Conservation (phyloP, 2,797 vertebrate species). For the Hirundo rustica region DNA sequence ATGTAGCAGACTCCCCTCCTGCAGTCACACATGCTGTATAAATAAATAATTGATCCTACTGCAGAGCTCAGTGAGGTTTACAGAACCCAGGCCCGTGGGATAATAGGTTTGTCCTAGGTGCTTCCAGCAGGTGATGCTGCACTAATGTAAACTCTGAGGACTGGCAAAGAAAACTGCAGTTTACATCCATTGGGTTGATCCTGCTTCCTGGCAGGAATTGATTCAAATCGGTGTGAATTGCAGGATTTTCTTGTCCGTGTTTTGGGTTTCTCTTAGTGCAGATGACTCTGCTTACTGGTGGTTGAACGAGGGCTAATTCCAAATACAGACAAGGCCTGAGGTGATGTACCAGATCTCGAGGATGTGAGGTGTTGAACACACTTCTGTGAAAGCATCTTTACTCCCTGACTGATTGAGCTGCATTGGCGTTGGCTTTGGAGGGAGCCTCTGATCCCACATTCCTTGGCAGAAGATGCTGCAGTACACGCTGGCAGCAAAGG, state of each 20-base stretch:
- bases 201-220: neutral
- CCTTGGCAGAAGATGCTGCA: conserved; percentile 26
- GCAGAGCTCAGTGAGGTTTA: conserved; percentile 57
- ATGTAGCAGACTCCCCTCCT: conserved; percentile 35
- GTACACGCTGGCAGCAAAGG: conserved; percentile 32
- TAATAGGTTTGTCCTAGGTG: conserved; percentile 33
- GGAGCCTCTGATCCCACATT: conserved; percentile 41
- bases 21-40: neutral
- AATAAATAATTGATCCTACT: conserved; percentile 19
- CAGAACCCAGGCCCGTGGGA: conserved; percentile 59
- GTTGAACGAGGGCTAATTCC: conserved; percentile 1
- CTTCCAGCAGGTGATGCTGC: conserved; percentile 43
- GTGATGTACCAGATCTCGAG: conserved; percentile 4
- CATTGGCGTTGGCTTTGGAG: conserved; percentile 58
- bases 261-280: conserved; percentile 32
- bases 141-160: neutral
- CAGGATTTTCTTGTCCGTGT: neutral
- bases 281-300: conserved; percentile 31
- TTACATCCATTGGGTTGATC: neutral
- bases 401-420: conserved; percentile 35
- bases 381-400: conserved; percentile 31
- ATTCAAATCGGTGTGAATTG: neutral
- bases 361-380: conserved; percentile 9
- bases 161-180: conserved; percentile 20
- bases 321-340: conserved; percentile 26